Evolutionary conservation across 2,797 vertebrate genomes (phyloP), one percentile per base, ranked within the genome.

Genomic region (Enteromius argenteus): DNA sequence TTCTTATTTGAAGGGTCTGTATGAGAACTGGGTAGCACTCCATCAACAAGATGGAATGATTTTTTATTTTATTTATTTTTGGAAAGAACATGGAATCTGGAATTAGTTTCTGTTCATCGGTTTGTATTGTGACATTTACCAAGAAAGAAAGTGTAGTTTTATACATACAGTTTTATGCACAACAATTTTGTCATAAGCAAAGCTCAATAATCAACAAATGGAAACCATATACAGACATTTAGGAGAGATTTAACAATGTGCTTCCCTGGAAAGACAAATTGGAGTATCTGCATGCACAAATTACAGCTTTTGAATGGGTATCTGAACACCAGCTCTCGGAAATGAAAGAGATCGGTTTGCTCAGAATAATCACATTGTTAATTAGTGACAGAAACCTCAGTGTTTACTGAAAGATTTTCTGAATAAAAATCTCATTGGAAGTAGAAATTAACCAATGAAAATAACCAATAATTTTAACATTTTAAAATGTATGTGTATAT

Each of bases 1-100:
- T 80, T 69, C 73, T 49, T 68, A 76, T 68, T 76, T 80, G 56
- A 72, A 67, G 53, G 9, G 15, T 58, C 27, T 35, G 62, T 71
- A n/a, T 82, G 23, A 27, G 42, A 73, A 67, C 10, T 17, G 35
- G 3, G 9, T 3, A 10, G 27, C 30, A 32, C 8, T 71, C 64
- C 15, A 46, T 79, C 35, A 85, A 39, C 15, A 17, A 46, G 14
- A 79, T 60, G n/a, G 17, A 78, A 68, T 46, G 0, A 23, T 35
- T 23, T 67, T 39, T 46, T 66, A 35, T 49, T 2, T 46, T 46
- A 2, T 51, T 51, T 72, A 5, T 27, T 53, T 27, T 42, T 27
- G 7, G 19, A 62, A 42, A 62, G 49, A 71, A 42, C 62, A 79
- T 23, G 37, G 13, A 56, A 64, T 30, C 15, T 44, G 44, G 42